Evolutionary conservation across 2,113 vertebrate genomes (phyloP), one percentile per base, ranked within the genome.

Genomic region (Trogon melanurus): DNA sequence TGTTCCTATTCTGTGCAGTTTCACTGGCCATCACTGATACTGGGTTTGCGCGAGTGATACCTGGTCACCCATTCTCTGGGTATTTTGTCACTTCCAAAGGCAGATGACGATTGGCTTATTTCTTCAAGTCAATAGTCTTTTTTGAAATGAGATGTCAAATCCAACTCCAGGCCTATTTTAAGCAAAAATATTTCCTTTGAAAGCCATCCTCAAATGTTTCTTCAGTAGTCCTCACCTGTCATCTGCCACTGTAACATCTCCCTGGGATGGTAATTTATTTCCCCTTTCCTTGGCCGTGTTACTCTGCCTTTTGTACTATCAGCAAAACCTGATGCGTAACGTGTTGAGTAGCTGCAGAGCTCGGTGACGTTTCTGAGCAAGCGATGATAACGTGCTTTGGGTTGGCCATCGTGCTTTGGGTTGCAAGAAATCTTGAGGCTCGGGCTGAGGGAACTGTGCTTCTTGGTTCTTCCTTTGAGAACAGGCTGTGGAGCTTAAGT

Each of bases 11-110:
- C 34, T 72, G 53, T 38, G 29, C 16, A 10, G 8, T 36, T 78
- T 70, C 65, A 9, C 29, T 74, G 82, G 80, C 38, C 36, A 8
- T 57, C 0, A 17, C 23, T 51, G 36, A 16, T 0, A 0, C 0
- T 50, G 62, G 44, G n/a, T 80, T 88, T 47, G 15, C 72, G 3
- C 14, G 18, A 48, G 60, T 10, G 29, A 47, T 47, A 44, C 15
- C 34, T 4, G 2, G 47, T 62, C 3, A 2, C 53, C 58, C 41
- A 41, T 41, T 80, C 74, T 44, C 32, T 0, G 3, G 50, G 16
- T 80, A 7, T 58, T 66, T 60, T 64, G 8, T 56, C 13, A 2
- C 21, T 64, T 92, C 64, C 44, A 47, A 36, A 78, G 47, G 47
- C 25, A 58, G 19, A 29, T 29, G 27, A 12, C 44, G 54, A 27